Evolutionary conservation across 2,888 invertebrate genomes (phyloP).

Genomic region (Ectropis crepuscularia): DNA sequence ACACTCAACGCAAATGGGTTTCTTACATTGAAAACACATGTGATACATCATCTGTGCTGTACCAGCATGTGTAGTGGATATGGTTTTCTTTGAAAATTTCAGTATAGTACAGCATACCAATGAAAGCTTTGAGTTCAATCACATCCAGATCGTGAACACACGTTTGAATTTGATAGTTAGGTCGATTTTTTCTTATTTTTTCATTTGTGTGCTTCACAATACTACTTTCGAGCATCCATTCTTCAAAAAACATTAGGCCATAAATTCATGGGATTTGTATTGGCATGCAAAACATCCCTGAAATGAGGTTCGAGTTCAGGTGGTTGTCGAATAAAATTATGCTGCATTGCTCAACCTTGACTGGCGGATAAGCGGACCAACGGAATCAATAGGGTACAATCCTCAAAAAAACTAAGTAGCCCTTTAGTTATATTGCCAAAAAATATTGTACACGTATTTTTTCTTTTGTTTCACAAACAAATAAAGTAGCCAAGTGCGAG

Average conservation of each 20-base stretch:
- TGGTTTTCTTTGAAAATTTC: conserved; percentile 35
- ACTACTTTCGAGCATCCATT: conserved; percentile 10
- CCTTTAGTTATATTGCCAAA: too few species aligned
- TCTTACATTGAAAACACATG: too few species aligned
- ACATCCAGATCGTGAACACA: conserved; percentile 32
- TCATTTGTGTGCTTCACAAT: conserved; percentile 29
- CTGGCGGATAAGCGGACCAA: conserved; percentile 17
- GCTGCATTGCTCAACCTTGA: conserved; percentile 26
- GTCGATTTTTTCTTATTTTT: conserved; percentile 19
- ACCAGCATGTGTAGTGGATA: conserved; percentile 20
- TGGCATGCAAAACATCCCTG: conserved; percentile 15
- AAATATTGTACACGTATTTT: too few species aligned
- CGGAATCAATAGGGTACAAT: conserved; percentile 22
- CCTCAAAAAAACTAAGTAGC: too few species aligned
- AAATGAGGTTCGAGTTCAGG: conserved; percentile 18
- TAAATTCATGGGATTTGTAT: conserved; percentile 16
- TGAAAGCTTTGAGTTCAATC: conserved; percentile 29
- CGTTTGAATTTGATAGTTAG: conserved; percentile 27
- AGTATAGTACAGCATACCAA: conserved; percentile 31
- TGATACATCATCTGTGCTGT: conserved; percentile 26
- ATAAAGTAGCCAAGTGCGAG: too few species aligned
- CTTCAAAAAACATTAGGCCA: conserved; percentile 3
- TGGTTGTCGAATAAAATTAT: conserved; percentile 28
- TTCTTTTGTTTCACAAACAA: too few species aligned
- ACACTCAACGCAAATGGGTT: too few species aligned